Evolutionary conservation across 2,113 vertebrate species (phyloP).

Genomic region (Tonatia bakeri): DNA sequence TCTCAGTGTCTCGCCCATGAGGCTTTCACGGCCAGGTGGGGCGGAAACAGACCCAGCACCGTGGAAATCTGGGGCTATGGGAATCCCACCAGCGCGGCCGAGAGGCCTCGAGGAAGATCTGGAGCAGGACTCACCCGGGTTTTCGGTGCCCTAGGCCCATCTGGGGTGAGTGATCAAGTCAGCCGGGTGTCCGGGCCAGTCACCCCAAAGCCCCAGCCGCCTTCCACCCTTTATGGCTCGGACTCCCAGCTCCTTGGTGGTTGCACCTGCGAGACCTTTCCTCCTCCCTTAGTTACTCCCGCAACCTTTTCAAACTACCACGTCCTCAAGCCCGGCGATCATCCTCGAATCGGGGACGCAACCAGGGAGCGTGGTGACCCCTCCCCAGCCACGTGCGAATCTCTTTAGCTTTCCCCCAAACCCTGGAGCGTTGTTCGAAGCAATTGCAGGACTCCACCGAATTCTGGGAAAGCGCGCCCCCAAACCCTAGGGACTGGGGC

Average conservation of each 20-base stretch:
- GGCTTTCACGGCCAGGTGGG: neutral
- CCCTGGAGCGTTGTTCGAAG: rapidly evolving
- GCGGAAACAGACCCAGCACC: slow-evolving; percentile 21
- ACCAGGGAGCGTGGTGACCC: neutral
- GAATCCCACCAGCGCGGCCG: neutral
- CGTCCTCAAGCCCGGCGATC: neutral
- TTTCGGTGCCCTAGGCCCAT: neutral
- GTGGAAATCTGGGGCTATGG: slow-evolving; percentile 7
- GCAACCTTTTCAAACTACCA: neutral
- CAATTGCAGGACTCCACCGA: neutral
- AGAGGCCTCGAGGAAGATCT: neutral
- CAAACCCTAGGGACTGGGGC: neutral
- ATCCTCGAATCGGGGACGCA: neutral
- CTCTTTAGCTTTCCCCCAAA: neutral
- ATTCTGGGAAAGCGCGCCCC: neutral
- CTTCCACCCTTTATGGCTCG: neutral
- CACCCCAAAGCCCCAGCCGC: neutral
- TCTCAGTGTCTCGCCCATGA: neutral
- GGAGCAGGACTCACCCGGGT: neutral
- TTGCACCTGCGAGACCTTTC: neutral
- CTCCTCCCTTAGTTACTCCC: neutral
- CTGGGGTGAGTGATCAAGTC: neutral
- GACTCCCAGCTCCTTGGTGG: neutral
- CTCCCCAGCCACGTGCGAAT: neutral
- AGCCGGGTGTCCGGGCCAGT: neutral